A percentile compares a stretch with the other conserved stretches of the same genome.
Conservation (phyloP, 2,888 invertebrate genomes). For the Adelognathus sp. region DNA sequence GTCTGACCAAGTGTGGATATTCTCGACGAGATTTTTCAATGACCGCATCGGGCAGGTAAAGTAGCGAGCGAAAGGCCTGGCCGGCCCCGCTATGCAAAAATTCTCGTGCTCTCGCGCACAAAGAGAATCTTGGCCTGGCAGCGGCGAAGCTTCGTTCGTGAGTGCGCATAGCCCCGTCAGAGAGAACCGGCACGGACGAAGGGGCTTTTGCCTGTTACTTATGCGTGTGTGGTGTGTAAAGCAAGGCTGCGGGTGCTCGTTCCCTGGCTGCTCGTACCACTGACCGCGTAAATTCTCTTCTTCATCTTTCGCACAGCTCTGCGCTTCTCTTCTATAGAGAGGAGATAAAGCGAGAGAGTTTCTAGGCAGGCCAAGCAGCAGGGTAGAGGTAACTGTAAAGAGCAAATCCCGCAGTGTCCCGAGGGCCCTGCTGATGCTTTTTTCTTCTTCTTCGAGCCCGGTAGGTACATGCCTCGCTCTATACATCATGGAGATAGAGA, state of each 20-base stretch:
- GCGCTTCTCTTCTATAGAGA: slow-evolving; percentile 27
- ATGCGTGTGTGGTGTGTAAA: background rate
- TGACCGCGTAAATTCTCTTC: slow-evolving; percentile 5
- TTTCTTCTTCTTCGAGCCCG: background rate
- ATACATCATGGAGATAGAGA: background rate
- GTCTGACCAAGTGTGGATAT: background rate
- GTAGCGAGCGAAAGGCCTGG: too few species aligned
- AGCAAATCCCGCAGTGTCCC: slow-evolving; percentile 43
- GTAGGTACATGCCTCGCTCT: background rate
- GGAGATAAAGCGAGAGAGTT: too few species aligned
- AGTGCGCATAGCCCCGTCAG: slow-evolving; percentile 19
- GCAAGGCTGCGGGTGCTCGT: slow-evolving; percentile 8
- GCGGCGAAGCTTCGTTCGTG: slow-evolving; percentile 21
- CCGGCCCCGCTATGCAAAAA: slow-evolving; percentile 32
- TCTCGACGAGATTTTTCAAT: slow-evolving; percentile 38
- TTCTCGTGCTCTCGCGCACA: slow-evolving; percentile 38
- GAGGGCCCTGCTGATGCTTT: background rate
- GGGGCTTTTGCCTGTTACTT: background rate
- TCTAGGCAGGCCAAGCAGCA: slow-evolving; percentile 14
- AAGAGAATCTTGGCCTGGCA: slow-evolving; percentile 41
- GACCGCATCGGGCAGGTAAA: slow-evolving; percentile 42
- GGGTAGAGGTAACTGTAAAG: slow-evolving; percentile 46
- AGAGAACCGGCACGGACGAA: background rate
- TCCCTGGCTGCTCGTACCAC: slow-evolving; percentile 24
- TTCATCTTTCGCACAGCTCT: slow-evolving; percentile 16